Percentiles rank a stretch among this genome's conserved stretches.
These are phyloP conservation scores for Ceratina australensis DNA, from an alignment of 1,140 invertebrate species.

Conservation along the genomic window DNA sequence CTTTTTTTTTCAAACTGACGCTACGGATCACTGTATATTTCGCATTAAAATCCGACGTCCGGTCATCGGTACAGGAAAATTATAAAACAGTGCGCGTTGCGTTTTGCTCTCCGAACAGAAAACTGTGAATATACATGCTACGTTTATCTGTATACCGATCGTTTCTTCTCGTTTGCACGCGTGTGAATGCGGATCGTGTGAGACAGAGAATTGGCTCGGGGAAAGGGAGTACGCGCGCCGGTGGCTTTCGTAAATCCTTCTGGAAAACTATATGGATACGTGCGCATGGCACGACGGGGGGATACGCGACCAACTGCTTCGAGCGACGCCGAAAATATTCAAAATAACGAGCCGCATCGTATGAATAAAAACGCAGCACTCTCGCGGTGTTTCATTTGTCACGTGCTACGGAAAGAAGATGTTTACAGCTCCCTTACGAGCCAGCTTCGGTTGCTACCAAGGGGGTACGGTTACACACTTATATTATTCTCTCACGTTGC, in stretches of 20 bases:
- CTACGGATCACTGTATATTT: too few species aligned
- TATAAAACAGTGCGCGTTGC: too few species aligned
- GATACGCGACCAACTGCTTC: not conserved
- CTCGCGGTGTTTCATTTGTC: slow-evolving; percentile 9
- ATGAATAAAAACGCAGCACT: not conserved
- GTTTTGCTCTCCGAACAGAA: too few species aligned
- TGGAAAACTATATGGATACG: not conserved
- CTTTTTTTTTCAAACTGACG: too few species aligned
- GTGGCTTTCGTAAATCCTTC: slow-evolving; percentile 21
- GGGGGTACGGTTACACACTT: not conserved
- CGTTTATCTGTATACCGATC: slow-evolving; percentile 21
- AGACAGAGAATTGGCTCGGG: not conserved
- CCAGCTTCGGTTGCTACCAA: not conserved
- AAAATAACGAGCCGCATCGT: not conserved
- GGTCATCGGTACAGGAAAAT: too few species aligned
- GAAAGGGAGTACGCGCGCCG: not conserved
- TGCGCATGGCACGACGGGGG: not conserved
- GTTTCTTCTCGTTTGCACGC: slow-evolving; percentile 13
- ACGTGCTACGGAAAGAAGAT: not conserved
- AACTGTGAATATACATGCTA: slow-evolving; percentile 42
- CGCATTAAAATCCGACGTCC: too few species aligned
- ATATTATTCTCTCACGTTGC: not conserved
- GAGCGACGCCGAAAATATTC: not conserved
- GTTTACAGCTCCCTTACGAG: not conserved
- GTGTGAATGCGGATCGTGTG: not conserved